Conservation (phyloP, 2,888 invertebrate species). For the Pristionchus maxplancki region DNA sequence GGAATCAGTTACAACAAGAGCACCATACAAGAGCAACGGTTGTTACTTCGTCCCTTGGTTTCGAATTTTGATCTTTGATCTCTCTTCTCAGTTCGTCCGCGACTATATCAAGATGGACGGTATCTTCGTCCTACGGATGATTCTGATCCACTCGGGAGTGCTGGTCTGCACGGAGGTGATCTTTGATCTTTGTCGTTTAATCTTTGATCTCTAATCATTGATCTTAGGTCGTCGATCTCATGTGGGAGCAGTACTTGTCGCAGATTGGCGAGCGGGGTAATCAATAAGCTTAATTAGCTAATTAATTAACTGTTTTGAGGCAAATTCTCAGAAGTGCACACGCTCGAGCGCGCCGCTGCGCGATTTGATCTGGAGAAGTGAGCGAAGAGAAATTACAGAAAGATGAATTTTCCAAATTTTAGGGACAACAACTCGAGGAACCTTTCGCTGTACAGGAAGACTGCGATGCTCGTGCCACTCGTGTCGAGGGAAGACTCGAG, state of each 20-base stretch:
- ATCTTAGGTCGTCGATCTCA: neutral
- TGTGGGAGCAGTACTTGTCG: neutral
- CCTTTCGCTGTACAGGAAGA: neutral
- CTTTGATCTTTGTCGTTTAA: neutral
- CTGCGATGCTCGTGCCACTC: neutral
- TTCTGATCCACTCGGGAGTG: slow-evolving; percentile 74
- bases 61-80: neutral
- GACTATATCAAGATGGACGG: slow-evolving; percentile 77
- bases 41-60: too few relatives aligned
- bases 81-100: slow-evolving; percentile 68
- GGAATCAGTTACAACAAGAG: too few relatives aligned
- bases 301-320: neutral
- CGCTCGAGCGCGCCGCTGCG: neutral
- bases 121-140: slow-evolving; percentile 76
- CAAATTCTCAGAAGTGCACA: neutral
- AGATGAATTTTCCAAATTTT: too few relatives aligned
- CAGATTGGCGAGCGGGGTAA: neutral
- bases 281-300: too few relatives aligned
- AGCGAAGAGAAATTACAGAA: neutral
- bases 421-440: neutral
- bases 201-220: neutral
- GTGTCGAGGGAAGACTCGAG: neutral
- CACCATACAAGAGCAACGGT: too few relatives aligned
- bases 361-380: neutral
- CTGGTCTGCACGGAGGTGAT: slow-evolving; percentile 64